phyloP scores from a whole-genome alignment of 2,113 vertebrate species.

The Enhydra lutris region DNA sequence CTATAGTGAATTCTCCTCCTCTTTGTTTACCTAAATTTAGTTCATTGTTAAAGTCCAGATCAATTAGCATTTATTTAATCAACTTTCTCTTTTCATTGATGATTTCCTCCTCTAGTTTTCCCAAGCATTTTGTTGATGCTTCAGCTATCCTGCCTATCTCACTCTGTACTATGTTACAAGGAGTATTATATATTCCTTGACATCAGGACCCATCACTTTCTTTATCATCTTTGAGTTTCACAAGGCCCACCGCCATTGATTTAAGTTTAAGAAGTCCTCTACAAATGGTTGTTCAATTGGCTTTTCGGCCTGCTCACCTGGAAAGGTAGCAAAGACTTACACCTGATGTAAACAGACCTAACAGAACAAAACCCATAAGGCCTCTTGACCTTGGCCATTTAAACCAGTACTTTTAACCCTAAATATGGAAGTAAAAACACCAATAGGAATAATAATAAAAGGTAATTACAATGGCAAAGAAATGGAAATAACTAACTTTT shows the following conservation, averaged over 20 bases:
- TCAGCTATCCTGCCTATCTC: not conserved
- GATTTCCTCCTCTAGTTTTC: not conserved
- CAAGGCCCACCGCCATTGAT: not conserved
- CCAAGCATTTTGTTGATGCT: not conserved
- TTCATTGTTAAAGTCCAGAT: not conserved
- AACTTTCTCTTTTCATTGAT: not conserved
- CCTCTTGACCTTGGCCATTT: not conserved
- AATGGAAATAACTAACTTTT: not conserved
- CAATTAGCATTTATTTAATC: not conserved
- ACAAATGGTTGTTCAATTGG: not conserved
- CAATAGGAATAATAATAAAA: not conserved
- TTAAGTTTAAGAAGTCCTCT: not conserved
- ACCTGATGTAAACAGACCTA: not conserved
- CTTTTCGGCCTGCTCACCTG: not conserved
- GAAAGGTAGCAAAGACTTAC: not conserved
- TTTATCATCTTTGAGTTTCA: not conserved
- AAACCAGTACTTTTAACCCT: not conserved
- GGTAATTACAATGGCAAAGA: not conserved
- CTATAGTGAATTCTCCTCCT: not conserved
- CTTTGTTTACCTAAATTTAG: not conserved
- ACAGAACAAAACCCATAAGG: not conserved
- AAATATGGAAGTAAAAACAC: not conserved
- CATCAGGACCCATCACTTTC: not conserved
- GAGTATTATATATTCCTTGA: not conserved
- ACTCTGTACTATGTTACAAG: not conserved